These are phyloP conservation scores for Diadegma fenestrale DNA, from an alignment of 2,888 invertebrate species.

Conservation along the genomic window DNA sequence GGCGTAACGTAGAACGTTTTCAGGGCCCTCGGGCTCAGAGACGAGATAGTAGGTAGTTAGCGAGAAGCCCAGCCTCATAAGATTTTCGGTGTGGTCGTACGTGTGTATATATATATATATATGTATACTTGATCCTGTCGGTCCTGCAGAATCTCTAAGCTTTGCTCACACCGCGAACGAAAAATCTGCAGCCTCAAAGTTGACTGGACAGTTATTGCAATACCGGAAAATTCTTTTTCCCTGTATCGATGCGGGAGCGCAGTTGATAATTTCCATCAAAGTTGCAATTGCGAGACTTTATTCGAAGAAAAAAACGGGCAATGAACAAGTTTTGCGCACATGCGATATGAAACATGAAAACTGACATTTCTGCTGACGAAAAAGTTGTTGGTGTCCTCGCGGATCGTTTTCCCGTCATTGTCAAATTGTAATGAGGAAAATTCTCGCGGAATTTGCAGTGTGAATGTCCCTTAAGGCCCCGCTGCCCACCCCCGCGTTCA, in stretches of 20 bases:
- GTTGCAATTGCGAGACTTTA: too few species aligned
- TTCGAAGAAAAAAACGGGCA: background rate
- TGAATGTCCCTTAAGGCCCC: conserved; percentile 78
- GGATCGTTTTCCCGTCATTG: background rate
- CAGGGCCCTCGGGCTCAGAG: conserved; percentile 81
- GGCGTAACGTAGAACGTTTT: conserved; percentile 82
- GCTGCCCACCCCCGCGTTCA: conserved; percentile 81
- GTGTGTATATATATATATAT: conserved; percentile 65
- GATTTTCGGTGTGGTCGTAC: conserved; percentile 81
- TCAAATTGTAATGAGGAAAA: background rate
- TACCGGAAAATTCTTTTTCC: too few species aligned
- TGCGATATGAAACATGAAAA: background rate
- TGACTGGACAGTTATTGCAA: background rate
- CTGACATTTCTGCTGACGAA: background rate
- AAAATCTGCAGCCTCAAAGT: background rate
- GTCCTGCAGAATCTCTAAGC: conserved; percentile 67
- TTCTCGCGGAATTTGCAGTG: conserved; percentile 63
- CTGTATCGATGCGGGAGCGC: too few species aligned
- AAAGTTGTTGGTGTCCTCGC: background rate
- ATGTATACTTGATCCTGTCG: conserved; percentile 70
- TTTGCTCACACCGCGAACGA: conserved; percentile 66
- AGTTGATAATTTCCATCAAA: too few species aligned
- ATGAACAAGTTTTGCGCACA: background rate
- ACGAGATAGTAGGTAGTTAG: conserved; percentile 82
- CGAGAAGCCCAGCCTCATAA: conserved; percentile 80